Conservation (phyloP, 64 coral and sea anemone genomes). For the Acropora tenuis region DNA sequence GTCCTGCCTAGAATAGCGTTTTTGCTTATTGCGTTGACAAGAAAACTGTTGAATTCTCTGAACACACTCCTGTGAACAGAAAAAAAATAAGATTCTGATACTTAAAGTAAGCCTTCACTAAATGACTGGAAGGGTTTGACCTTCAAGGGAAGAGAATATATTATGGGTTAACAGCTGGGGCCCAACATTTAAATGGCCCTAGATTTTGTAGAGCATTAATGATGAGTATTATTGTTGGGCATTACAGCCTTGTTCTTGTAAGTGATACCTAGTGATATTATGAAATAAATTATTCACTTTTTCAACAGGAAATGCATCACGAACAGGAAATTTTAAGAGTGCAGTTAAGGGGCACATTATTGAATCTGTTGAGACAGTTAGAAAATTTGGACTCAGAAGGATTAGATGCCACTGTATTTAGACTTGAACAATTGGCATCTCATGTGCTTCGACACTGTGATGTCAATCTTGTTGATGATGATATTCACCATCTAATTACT, state of each 20-base stretch:
- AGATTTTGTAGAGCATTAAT: not conserved
- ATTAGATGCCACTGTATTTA: slow-evolving; percentile 19
- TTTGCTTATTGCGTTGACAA: not conserved
- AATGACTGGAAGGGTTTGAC: not conserved
- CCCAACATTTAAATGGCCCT: not conserved
- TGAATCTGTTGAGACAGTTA: slow-evolving; percentile 6
- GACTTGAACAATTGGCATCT: slow-evolving; percentile 49
- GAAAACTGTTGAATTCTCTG: not conserved
- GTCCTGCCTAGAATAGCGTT: not conserved
- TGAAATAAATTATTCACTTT: not conserved
- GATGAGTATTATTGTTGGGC: not conserved
- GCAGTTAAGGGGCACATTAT: slow-evolving; percentile 15
- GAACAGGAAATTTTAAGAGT: not conserved
- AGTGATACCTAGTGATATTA: not conserved
- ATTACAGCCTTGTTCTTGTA: not conserved
- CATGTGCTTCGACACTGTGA: slow-evolving; percentile 45
- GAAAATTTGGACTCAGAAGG: slow-evolving; percentile 52
- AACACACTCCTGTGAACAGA: not conserved
- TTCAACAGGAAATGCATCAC: not conserved
- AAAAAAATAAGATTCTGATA: not conserved
- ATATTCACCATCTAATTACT: slow-evolving; percentile 33
- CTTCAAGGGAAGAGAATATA: not conserved
- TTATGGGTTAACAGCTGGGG: not conserved
- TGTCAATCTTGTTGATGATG: slow-evolving; percentile 49
- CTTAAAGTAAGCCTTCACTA: not conserved